A percentile compares a stretch with the other conserved stretches of the same genome.
Conservation (phyloP, 2,113 vertebrate genomes). For the Microtus pennsylvanicus region DNA sequence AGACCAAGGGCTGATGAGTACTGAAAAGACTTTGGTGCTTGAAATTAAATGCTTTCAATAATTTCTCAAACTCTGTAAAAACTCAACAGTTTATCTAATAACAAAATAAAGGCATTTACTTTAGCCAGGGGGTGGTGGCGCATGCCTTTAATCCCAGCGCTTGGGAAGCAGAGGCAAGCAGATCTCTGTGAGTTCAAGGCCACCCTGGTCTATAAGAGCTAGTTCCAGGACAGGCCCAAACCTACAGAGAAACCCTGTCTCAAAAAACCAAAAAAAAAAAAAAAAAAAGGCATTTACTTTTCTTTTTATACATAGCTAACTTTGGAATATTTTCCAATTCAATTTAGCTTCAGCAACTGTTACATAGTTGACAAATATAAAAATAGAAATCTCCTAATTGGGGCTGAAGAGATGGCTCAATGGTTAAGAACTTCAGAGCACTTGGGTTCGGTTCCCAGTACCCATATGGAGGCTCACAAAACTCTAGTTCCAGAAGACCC, state of each 20-base stretch:
- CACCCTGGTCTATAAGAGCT: too few relatives aligned
- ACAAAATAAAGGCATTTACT: constrained; percentile 44
- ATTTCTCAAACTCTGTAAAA: constrained; percentile 57
- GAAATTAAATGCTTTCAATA: constrained; percentile 29
- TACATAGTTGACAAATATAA: constrained; percentile 48
- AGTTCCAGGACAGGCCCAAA: too few relatives aligned
- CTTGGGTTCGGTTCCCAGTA: background rate
- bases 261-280: too few relatives aligned
- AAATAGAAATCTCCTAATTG: background rate
- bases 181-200: too few relatives aligned
- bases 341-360: constrained; percentile 54
- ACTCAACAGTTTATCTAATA: constrained; percentile 34
- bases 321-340: constrained; percentile 63
- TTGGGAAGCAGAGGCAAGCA: too few relatives aligned
- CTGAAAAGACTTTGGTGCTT: background rate
- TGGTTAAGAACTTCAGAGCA: background rate
- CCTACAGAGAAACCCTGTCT: too few relatives aligned
- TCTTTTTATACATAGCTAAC: constrained; percentile 39
- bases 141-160: too few relatives aligned
- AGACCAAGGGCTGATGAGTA: background rate
- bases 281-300: constrained; percentile 27
- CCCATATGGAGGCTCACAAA: background rate
- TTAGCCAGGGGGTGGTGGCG: background rate
- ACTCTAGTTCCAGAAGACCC: background rate
- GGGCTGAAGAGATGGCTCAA: background rate